phyloP scores from a whole-genome alignment of 2,797 vertebrate species.

The Poeciliopsis paucimaculata region DNA sequence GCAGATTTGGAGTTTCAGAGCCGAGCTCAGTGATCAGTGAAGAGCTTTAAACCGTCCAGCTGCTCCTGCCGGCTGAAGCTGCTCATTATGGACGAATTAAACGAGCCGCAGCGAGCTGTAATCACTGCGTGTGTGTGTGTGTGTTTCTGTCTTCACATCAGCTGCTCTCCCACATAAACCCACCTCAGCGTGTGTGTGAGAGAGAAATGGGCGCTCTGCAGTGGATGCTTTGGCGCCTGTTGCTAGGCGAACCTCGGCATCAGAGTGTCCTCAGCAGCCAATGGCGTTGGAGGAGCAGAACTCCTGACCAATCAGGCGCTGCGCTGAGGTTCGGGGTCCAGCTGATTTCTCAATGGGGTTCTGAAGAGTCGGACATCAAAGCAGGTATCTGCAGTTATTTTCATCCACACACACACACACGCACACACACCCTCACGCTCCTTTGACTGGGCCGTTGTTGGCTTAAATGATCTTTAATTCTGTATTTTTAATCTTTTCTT shows the following conservation, averaged over 20 bases:
- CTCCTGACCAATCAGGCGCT: conserved; percentile 54
- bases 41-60: conserved; percentile 34
- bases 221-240: conserved; percentile 60
- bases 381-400: conserved; percentile 48
- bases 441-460: conserved; percentile 1
- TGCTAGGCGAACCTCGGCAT: conserved; percentile 68
- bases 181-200: not conserved
- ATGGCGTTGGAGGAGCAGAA: conserved; percentile 42
- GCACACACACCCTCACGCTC: not conserved
- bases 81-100: conserved; percentile 42
- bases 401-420: not conserved
- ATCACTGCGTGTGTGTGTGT: not conserved
- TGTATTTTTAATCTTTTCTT: not conserved
- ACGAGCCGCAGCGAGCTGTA: conserved; percentile 37
- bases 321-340: conserved; percentile 23
- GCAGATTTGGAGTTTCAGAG: not conserved
- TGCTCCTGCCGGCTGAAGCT: conserved; percentile 28
- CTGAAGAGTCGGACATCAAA: conserved; percentile 51
- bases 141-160: conserved; percentile 26
- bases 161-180: conserved; percentile 49
- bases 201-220: conserved; percentile 14
- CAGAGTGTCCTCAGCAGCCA: conserved; percentile 49
- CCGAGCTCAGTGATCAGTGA: conserved; percentile 8
- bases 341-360: conserved; percentile 53
- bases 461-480: conserved; percentile 21